A percentile compares a stretch with the other conserved stretches of the same genome.
Conservation (phyloP, 2,888 invertebrate genomes). For the Habroteleia sp. region DNA sequence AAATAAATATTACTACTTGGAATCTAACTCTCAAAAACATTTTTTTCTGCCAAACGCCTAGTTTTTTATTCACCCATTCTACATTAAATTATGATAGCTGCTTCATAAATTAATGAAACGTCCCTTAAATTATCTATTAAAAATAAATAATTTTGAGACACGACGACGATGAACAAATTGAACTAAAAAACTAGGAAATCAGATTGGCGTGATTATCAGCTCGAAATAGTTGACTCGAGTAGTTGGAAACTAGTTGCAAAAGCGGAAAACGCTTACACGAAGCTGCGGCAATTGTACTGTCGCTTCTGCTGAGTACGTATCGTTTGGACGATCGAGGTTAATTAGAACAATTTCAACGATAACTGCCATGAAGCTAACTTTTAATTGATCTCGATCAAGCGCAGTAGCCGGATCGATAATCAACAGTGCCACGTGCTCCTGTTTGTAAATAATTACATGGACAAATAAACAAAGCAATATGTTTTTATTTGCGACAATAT, state of each 20-base stretch:
- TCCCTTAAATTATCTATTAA: no score
- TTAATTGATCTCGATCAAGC: slow-evolving; percentile 51
- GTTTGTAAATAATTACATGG: no score
- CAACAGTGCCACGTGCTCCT: slow-evolving; percentile 5
- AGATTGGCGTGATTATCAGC: slow-evolving; percentile 60
- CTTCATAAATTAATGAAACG: no score
- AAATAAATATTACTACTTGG: no score
- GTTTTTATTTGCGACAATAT: no score
- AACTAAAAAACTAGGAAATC: slow-evolving; percentile 36
- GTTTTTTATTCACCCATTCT: no score
- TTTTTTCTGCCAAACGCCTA: no score
- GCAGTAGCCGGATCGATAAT: slow-evolving; percentile 19
- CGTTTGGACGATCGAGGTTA: slow-evolving; percentile 55
- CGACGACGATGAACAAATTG: slow-evolving; percentile 35
- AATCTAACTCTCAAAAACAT: no score
- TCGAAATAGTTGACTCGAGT: slow-evolving; percentile 56
- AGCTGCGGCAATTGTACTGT: slow-evolving; percentile 57
- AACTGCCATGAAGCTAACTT: slow-evolving; percentile 50
- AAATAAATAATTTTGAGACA: slow-evolving; percentile 30
- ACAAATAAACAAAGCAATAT: no score
- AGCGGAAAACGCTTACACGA: slow-evolving; percentile 62
- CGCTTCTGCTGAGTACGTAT: slow-evolving; percentile 60
- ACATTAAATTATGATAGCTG: no score
- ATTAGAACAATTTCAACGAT: slow-evolving; percentile 63
- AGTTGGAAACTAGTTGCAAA: slow-evolving; percentile 63